Evolutionary conservation across 2,113 vertebrate genomes (phyloP), one percentile per base, ranked within the genome.

Genomic region (Leptobrachium leishanense): DNA sequence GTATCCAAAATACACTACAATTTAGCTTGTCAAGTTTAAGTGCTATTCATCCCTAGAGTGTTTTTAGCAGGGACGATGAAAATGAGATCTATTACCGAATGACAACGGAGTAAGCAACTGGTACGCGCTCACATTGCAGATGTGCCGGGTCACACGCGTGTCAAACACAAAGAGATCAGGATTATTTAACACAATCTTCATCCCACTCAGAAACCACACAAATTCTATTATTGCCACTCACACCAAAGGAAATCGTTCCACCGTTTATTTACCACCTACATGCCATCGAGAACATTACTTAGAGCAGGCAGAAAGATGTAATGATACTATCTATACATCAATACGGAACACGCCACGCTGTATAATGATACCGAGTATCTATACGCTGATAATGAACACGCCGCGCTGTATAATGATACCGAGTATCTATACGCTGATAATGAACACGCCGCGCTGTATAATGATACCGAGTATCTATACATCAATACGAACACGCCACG

Each of bases 21-120:
- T 79, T 79, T 73, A 79, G 63, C 77, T 68, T 79, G 77, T 79
- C 77, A 79, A n/a, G 70, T 44, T 43, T 79, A 79, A 79, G 77
- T 67, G 71, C 77, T 68, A 66, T 68, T 63, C 46, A 66, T 79
- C 70, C 71, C 71, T 44, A 0, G 50, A 73, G 77, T 59, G 77
- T 79, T 57, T 67, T 74, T 73, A 79, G 62, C 77, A 31, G 46
- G 76, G 39, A 42, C 39, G 59, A 46, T 55, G 50, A 57, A 74
- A 79, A 74, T 57, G 77, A 79, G 77, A 79, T 79, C 71, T 41
- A 74, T 79, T 79, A 73, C 63, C 5, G 2, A 68, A 70, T 57
- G 70, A 79, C 77, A 73, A 13, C 43, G 57, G 15, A 11, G 63
- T 46, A 7, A 79, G 77, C 46, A 40, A 41, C 62, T 59, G 42